Evolutionary conservation across 2,797 vertebrate species (phyloP), one percentile per base, ranked within the genome.

Genomic region (Artibeus jamaicensis): DNA sequence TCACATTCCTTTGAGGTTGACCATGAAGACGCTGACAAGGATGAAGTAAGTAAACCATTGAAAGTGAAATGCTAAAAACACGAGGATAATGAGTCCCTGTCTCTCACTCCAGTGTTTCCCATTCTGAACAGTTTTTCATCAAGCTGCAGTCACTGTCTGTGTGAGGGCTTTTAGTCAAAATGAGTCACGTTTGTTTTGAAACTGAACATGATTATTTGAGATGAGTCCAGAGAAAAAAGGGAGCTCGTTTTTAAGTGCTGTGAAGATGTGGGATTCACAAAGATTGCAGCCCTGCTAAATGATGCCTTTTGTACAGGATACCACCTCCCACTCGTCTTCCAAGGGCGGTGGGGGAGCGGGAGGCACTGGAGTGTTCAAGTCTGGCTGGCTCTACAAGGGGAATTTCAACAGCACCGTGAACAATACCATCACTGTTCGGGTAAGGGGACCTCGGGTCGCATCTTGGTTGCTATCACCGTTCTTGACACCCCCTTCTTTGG

Each of bases 351-450:
- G 99, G 21, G 99, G 99, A 0, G 98, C 98, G 0, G 99, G 99
- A 73, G 99, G 99, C 53, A 98, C 99, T 0, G 99, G 99, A 85
- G 99, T 99, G 98, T 99, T 99, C 98, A 99, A 99, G 96, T 99
- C 99, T 37, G 99, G 99, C 93, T 99, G 99, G 99, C 99, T 99
- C 42, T 99, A 99, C 98, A 99, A 99, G 98, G 99, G 99, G 87
- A 99, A 99, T 98, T 99, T 99, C 94, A 99, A 99, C 98, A 99
- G 99, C 98, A 99, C 99, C 6, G 99, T 99, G 97, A 99, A 99
- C 98, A 99, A 99, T 68, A 99, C 99, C 84, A 99, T 99, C 97
- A 99, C 99, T 96, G 99, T 99, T 53, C 99, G 99, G 99, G 99
- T 99, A 98, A 99, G 99, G 97, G 97, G 89, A 89, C 77, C 37